A percentile compares a stretch with the other conserved stretches of the same genome.
These are phyloP conservation scores for Saturnia japonica DNA, from an alignment of 2,888 invertebrate species.

Conservation along the genomic window DNA sequence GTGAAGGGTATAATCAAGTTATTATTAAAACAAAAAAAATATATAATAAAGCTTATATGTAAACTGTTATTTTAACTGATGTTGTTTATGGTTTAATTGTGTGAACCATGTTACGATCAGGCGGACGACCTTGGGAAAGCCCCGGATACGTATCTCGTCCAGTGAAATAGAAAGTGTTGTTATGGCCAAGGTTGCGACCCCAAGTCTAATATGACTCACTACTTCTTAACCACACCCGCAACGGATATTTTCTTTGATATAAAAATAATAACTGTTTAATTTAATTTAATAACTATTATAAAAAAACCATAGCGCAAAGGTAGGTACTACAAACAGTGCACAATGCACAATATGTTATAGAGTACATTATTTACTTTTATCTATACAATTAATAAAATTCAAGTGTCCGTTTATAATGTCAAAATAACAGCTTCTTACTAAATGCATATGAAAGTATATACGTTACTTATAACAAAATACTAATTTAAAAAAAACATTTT, in stretches of 20 bases:
- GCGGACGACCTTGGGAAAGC: conserved; percentile 2
- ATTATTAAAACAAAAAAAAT: background rate
- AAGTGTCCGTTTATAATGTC: too few relatives aligned
- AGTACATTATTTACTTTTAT: too few relatives aligned
- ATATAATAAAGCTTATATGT: background rate
- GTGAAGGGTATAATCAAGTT: too few relatives aligned
- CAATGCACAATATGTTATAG: too few relatives aligned
- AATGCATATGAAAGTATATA: too few relatives aligned
- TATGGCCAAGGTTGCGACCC: background rate
- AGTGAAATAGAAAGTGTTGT: background rate
- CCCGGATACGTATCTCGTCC: conserved; percentile 18
- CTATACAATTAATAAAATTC: too few relatives aligned
- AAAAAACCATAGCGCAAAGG: too few relatives aligned
- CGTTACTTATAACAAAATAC: too few relatives aligned
- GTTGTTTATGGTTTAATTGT: background rate
- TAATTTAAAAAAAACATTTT: too few relatives aligned
- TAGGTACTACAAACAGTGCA: too few relatives aligned
- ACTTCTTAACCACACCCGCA: background rate
- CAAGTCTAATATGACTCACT: background rate
- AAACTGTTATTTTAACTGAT: background rate
- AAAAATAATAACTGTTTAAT: background rate
- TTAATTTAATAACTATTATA: too few relatives aligned
- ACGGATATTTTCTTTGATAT: background rate
- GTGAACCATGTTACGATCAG: background rate
- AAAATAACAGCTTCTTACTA: too few relatives aligned